Conservation (phyloP, 2,888 invertebrate species). For the Pseudococcus longispinus region DNA sequence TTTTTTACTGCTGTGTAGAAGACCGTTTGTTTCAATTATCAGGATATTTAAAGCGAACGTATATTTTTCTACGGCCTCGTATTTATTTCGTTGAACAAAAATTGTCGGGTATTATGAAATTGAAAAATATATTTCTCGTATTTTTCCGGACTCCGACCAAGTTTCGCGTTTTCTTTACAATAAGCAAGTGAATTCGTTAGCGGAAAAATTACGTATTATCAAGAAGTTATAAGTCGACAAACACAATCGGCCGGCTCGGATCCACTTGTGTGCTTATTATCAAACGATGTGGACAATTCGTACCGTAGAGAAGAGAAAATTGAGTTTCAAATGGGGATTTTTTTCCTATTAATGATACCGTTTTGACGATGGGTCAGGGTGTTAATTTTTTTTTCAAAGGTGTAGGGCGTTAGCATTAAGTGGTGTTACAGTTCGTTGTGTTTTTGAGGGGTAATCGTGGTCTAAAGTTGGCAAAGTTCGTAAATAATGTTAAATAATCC, state of each 20-base stretch:
- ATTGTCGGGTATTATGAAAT: no score
- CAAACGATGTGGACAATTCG: neutral
- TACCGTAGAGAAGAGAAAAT: neutral
- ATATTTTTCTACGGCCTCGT: no score
- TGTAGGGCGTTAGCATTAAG: neutral
- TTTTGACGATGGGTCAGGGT: neutral
- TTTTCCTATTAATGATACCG: neutral
- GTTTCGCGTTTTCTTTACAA: neutral
- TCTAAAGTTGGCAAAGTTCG: neutral
- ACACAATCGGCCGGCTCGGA: neutral
- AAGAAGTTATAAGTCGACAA: neutral
- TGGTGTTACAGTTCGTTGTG: neutral
- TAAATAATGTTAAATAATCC: neutral
- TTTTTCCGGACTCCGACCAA: neutral
- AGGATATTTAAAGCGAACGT: no score
- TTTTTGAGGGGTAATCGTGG: neutral
- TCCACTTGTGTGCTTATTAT: neutral
- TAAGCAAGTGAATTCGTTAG: neutral
- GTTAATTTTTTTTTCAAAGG: neutral
- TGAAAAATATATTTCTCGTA: no score
- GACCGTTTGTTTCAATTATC: no score
- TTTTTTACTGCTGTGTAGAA: no score
- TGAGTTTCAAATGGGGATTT: neutral
- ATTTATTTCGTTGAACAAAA: no score
- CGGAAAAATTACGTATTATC: neutral